These are phyloP conservation scores for Caretta caretta DNA, from an alignment of 2,113 vertebrate species.

Conservation along the genomic window DNA sequence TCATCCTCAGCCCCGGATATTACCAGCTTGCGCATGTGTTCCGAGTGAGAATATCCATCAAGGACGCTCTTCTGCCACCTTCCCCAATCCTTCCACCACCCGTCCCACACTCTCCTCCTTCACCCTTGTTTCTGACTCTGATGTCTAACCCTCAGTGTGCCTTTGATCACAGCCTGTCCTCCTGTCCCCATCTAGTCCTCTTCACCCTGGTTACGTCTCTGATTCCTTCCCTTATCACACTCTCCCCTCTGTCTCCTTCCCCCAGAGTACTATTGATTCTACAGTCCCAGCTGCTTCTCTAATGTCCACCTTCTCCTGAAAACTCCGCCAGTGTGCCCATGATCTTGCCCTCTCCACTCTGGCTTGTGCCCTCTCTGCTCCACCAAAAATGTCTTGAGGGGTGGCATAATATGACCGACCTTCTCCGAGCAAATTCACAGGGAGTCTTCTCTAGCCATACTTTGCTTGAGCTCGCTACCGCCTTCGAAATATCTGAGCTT, in stretches of 20 bases:
- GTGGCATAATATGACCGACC: background rate
- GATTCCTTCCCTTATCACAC: background rate
- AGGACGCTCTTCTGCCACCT: background rate
- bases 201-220: background rate
- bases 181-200: background rate
- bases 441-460: background rate
- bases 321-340: fast-evolving
- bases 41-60: background rate
- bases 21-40: background rate
- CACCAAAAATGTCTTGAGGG: background rate
- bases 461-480: background rate
- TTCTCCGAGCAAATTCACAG: background rate
- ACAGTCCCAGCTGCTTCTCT: background rate
- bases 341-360: background rate
- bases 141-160: background rate
- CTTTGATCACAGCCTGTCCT: background rate
- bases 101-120: background rate
- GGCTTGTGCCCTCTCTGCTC: background rate
- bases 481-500: background rate
- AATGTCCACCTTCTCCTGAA: background rate
- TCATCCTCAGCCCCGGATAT: background rate
- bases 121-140: background rate
- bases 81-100: background rate
- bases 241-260: background rate
- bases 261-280: background rate